Conservation (phyloP, 1,140 invertebrate genomes). For the Bombus terrestris region DNA sequence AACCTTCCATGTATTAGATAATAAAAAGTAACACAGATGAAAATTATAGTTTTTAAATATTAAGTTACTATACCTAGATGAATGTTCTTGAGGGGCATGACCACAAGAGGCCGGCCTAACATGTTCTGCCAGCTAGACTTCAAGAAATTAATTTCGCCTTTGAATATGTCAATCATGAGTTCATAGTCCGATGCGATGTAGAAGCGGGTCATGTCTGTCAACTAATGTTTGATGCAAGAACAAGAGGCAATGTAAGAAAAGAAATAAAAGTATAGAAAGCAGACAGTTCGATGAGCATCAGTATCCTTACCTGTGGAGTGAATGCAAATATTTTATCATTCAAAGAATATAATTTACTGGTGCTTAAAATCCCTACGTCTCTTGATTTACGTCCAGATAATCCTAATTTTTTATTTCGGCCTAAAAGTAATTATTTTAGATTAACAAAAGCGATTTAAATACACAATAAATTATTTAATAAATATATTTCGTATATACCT, state of each 20-base stretch:
- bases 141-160: conserved; percentile 97
- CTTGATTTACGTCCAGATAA: conserved; percentile 96
- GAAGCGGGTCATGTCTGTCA: conserved; percentile 97
- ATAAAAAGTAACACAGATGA: conserved; percentile 44
- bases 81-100: conserved; percentile 93
- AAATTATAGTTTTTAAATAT: conserved; percentile 64
- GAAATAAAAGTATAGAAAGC: conserved; percentile 58
- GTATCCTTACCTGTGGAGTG: conserved; percentile 94
- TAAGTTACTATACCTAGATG: conserved; percentile 92
- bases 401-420: conserved; percentile 95
- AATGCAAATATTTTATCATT: conserved; percentile 99
- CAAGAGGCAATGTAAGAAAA: conserved; percentile 64
- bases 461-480: neutral
- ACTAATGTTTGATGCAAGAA: conserved; percentile 86
- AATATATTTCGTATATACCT: conserved; percentile 84
- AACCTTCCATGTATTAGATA: conserved; percentile 9
- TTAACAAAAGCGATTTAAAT: neutral
- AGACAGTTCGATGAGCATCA: neutral
- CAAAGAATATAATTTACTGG: conserved; percentile 98
- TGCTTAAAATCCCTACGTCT: conserved; percentile 98
- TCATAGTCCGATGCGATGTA: conserved; percentile 98
- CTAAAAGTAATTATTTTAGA: conserved; percentile 77
- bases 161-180: conserved; percentile 98
- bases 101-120: conserved; percentile 94
- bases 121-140: conserved; percentile 98